These are phyloP conservation scores for Stomatorhinus walkeri DNA, from an alignment of 2,797 vertebrate species.

Conservation along the genomic window DNA sequence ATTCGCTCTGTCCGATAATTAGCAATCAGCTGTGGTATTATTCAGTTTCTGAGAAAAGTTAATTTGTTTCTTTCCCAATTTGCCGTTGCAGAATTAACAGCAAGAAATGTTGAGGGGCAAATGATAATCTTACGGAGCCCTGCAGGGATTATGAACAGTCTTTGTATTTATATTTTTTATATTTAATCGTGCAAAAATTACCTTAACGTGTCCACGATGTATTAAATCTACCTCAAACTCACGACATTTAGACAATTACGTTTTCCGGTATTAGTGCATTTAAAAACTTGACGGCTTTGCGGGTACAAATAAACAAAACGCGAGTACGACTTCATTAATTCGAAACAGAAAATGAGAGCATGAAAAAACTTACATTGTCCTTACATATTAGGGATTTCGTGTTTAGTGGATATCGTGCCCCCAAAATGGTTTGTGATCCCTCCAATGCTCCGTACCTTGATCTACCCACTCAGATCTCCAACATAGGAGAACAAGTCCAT, in stretches of 20 bases:
- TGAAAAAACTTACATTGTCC: not conserved
- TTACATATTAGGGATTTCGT: not conserved
- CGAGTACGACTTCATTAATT: not conserved
- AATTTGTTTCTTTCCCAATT: not conserved
- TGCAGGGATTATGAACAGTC: not conserved
- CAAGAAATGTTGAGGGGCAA: not conserved
- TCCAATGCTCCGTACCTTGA: not conserved
- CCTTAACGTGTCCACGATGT: not conserved
- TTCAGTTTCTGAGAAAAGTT: not conserved
- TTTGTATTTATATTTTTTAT: not conserved
- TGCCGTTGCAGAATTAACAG: not conserved
- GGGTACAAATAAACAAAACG: not conserved
- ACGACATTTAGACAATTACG: not conserved
- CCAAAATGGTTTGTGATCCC: not conserved
- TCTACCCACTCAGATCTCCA: not conserved
- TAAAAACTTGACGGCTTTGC: not conserved
- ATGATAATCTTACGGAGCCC: not conserved
- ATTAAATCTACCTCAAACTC: not conserved
- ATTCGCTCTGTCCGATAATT: not conserved
- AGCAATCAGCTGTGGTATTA: not conserved
- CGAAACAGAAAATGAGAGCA: not conserved
- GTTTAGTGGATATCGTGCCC: not conserved
- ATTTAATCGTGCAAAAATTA: not conserved
- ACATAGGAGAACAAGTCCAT: not conserved
- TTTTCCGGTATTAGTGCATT: not conserved